Evolutionary conservation across 2,888 invertebrate genomes (phyloP), one percentile per base, ranked within the genome.

Genomic region (Dicyrtomina minuta): DNA sequence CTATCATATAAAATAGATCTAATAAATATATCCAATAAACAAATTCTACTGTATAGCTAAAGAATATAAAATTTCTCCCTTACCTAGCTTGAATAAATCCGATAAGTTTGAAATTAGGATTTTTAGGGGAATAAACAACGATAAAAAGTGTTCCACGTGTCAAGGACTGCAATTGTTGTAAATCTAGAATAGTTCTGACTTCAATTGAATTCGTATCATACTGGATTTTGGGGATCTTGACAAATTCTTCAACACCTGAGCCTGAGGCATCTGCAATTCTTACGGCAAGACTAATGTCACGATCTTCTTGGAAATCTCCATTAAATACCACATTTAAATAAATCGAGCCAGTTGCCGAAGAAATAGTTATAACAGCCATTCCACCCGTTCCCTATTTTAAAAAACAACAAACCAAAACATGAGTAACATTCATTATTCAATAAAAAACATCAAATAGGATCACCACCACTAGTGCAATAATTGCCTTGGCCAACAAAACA

Each of bases 281-380:
- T 17, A 78, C 77, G 6, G 72, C 61, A 56, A 78, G 76, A 3
- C 71, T 72, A 53, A 78, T 78, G 55, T 78, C 76, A 56, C 77
- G 66, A 59, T 78, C 78, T 67, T 78, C 77, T 49, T 72, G 66
- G 62, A 93, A 91, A 2, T 93, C 85, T 12, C 93, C 93, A 79
- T 92, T 92, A 81, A 92, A 92, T 0, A 92, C 86, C 3, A 93
- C 82, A 0, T 91, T 90, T 46, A 93, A 81, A 80, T 93, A 91
- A 70, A 93, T 86, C 43, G 90, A 90, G 0, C 93, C 91, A 6
- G 79, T 77, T 8, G 78, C 74, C 0, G 91, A 88, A 0, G 88
- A 90, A 0, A 90, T 90, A 0, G 92, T 91, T 0, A 94, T 89
- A 41, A 93, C 89, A 0, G 93, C 93, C 0, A 93, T 93, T 1